A percentile compares a stretch with the other conserved stretches of the same genome.
Evolutionary conservation across 53 echinoderm and acorn worm species (phyloP).

Genomic region (Luidia sarsii): DNA sequence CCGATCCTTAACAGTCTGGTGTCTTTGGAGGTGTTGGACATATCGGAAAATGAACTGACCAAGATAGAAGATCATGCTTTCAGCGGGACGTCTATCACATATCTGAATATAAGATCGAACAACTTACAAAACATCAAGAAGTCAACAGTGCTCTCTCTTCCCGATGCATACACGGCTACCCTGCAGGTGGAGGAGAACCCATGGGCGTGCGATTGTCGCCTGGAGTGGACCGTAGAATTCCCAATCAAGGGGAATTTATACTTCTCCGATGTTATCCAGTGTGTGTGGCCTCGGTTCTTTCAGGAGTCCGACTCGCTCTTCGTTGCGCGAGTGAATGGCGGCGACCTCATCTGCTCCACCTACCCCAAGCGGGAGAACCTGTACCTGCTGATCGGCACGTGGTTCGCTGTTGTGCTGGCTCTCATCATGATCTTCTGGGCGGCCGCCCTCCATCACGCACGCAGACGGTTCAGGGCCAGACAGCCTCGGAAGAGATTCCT

Average conservation of each 20-base stretch:
- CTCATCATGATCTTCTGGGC: slow-evolving; percentile 45
- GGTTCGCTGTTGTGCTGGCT: slow-evolving; percentile 32
- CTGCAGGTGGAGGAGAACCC: slow-evolving; percentile 3
- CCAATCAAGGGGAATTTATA: neutral
- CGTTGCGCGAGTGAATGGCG: no score
- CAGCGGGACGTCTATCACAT: neutral
- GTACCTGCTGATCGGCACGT: slow-evolving; percentile 9
- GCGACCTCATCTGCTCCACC: neutral
- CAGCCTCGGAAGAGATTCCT: slow-evolving; percentile 39
- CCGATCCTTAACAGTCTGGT: slow-evolving; percentile 14
- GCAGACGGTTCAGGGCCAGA: slow-evolving; percentile 35
- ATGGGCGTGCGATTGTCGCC: slow-evolving; percentile 28
- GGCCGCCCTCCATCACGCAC: slow-evolving; percentile 17
- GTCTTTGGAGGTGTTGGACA: slow-evolving; percentile 2
- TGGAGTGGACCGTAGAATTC: neutral
- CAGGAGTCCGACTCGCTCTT: neutral
- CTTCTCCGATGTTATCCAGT: neutral
- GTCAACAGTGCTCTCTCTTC: slow-evolving; percentile 1
- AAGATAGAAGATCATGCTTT: slow-evolving; percentile 5
- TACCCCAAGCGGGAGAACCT: slow-evolving; percentile 6
- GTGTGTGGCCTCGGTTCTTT: slow-evolving; percentile 11
- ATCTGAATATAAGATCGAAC: slow-evolving; percentile 22
- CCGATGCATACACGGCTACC: neutral
- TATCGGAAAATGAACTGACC: slow-evolving; percentile 9
- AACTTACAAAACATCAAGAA: neutral